These are phyloP conservation scores for Idaea dimidiata DNA, from an alignment of 2,888 invertebrate species.

Conservation along the genomic window DNA sequence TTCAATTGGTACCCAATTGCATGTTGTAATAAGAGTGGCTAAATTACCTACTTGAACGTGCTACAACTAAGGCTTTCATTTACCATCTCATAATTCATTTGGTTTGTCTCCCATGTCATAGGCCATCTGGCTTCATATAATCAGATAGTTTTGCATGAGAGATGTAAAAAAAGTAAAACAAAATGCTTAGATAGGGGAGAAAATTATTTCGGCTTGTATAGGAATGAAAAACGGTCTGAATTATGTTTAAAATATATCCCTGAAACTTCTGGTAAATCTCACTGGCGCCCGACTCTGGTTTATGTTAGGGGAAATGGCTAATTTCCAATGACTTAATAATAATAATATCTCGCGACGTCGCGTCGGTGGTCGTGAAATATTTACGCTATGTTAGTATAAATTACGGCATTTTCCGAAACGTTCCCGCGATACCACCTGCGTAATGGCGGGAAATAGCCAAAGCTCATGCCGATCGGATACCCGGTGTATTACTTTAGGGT, in stretches of 20 bases:
- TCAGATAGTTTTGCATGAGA: too few relatives aligned
- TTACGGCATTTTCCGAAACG: conserved; percentile 21
- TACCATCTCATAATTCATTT: too few relatives aligned
- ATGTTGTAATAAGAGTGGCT: too few relatives aligned
- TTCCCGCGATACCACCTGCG: conserved; percentile 32
- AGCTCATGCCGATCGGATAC: conserved; percentile 15
- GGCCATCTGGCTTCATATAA: too few relatives aligned
- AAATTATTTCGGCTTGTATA: too few relatives aligned
- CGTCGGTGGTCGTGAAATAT: neutral
- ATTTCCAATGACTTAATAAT: neutral
- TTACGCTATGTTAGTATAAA: conserved; percentile 15
- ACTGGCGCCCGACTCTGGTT: neutral
- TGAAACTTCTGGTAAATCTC: neutral
- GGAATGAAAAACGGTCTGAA: too few relatives aligned
- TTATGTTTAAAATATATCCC: neutral
- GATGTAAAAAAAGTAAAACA: too few relatives aligned
- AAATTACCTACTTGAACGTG: too few relatives aligned
- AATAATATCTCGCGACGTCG: neutral
- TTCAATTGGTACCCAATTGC: too few relatives aligned
- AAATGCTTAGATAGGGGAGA: too few relatives aligned
- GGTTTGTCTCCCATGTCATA: too few relatives aligned
- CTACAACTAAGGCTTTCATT: too few relatives aligned
- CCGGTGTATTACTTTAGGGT: conserved; percentile 16
- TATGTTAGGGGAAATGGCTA: conserved; percentile 15
- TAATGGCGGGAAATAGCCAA: conserved; percentile 31